Base-by-base conservation (phyloP, 2,797 vertebrate species). In the Leucoraja ocellata region DNA sequence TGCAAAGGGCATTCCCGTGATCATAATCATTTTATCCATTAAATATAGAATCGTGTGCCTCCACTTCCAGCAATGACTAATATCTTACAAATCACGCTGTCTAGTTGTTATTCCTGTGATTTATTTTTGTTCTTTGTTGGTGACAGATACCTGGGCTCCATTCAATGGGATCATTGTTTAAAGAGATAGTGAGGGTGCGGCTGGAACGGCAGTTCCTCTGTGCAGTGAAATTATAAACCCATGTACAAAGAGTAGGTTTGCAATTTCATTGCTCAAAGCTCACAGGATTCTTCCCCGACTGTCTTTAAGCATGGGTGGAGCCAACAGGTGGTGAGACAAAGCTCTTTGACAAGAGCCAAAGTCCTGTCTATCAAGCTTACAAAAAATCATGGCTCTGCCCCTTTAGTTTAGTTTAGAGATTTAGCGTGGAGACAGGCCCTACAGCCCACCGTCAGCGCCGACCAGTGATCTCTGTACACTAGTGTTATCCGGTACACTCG, bases 261-360 rank as follows among this genome's bases (percentile, higher is more conserved):
- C 13, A 63, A 88, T 88, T 88, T 88, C 58, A 65, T 88, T 84
- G 14, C n/a, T 36, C 61, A 88, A 23, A 88, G 84, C 84, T 36
- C 16, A 88, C n/a, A 88, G 63, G 61, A 88, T 65, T 68, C 63
- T 68, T 61, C 25, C 23, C 25, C 4, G 81, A 61, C 28, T 9
- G 81, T 83, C 23, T 83, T 25, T 58, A 28, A 83, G 54, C 23
- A 4, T 84, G 10, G 81, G 54, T 18, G 81, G 25, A 84, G 81
- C 54, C 58, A 84, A 14, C 81, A 61, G 54, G 81, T 61, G 81
- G 25, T 61, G 54, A 14, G 81, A 58, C 54, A 10, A 25, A 58
- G 54, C 61, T 46, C 81, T 84, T 84, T 84, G 81, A 84, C 81
- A 84, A 4, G 54, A 61, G 80, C 58, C n/a, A 8, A 14, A 84